A percentile compares a stretch with the other conserved stretches of the same genome.
phyloP scores from a whole-genome alignment of 2,113 vertebrate genomes.

The Emydura subglobosa region DNA sequence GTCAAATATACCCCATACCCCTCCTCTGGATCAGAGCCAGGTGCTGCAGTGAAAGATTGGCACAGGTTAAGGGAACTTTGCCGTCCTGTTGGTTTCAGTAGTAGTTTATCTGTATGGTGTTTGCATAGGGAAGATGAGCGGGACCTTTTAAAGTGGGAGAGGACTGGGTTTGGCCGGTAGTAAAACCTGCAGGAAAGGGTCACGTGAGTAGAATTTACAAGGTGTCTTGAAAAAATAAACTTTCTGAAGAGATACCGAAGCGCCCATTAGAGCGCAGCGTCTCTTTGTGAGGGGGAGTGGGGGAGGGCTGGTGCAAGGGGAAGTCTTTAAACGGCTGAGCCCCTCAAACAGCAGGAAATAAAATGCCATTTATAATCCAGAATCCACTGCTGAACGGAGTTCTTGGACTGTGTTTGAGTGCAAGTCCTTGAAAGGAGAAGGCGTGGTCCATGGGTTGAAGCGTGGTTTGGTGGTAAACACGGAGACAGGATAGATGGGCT shows the following conservation, averaged over 20 bases:
- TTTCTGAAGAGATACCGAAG: neutral
- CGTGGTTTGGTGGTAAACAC: neutral
- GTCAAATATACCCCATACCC: neutral
- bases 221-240: neutral
- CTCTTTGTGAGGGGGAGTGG: neutral
- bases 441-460: fast-evolving
- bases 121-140: neutral
- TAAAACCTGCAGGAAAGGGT: neutral
- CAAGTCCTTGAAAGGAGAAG: neutral
- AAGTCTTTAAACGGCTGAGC: neutral
- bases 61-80: neutral
- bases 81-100: neutral
- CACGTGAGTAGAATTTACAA: neutral
- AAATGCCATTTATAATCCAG: neutral
- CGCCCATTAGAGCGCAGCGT: too few species aligned
- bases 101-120: neutral
- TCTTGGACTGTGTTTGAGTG: neutral
- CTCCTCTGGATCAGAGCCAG: neutral
- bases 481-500: neutral
- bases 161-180: neutral
- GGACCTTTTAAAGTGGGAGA: neutral
- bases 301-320: neutral
- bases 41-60: too few species aligned
- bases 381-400: neutral
- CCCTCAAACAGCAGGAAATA: neutral